Conservation (phyloP, 2,797 vertebrate genomes). For the Emydoidea blandingii region DNA sequence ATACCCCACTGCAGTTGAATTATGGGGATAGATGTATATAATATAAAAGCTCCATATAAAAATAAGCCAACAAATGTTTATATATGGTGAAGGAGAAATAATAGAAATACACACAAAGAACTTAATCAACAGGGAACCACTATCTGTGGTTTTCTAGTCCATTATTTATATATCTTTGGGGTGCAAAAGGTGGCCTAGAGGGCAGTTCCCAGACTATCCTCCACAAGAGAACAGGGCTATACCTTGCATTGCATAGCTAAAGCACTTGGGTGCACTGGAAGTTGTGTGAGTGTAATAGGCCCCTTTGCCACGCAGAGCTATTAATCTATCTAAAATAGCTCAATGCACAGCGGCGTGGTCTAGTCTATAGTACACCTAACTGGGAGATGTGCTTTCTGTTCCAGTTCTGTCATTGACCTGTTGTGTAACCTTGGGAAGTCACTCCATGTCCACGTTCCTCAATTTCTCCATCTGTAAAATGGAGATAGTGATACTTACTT, state of each 20-base stretch:
- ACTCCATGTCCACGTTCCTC: neutral
- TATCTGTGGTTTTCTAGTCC: neutral
- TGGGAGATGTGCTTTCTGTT: too few species aligned
- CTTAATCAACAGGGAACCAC: fast-evolving
- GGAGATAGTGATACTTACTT: neutral
- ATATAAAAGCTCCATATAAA: neutral
- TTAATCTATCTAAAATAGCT: too few species aligned
- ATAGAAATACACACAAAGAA: fast-evolving
- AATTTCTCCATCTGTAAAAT: neutral
- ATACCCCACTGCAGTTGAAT: neutral
- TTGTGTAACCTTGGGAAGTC: neutral
- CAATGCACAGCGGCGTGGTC: too few species aligned
- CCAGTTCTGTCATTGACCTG: too few species aligned
- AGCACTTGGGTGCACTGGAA: fast-evolving
- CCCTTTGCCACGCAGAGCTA: too few species aligned
- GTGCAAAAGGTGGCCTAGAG: fast-evolving
- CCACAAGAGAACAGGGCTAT: fast-evolving
- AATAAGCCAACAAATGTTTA: neutral
- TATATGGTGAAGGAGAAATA: neutral
- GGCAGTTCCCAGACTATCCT: neutral
- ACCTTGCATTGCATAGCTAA: fast-evolving
- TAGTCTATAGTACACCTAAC: too few species aligned
- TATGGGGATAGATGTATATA: neutral
- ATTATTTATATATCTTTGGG: fast-evolving
- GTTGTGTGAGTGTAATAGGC: neutral